Evolutionary conservation across 2,888 invertebrate species (phyloP).

Genomic region (Pycnomerus fuliginosus): DNA sequence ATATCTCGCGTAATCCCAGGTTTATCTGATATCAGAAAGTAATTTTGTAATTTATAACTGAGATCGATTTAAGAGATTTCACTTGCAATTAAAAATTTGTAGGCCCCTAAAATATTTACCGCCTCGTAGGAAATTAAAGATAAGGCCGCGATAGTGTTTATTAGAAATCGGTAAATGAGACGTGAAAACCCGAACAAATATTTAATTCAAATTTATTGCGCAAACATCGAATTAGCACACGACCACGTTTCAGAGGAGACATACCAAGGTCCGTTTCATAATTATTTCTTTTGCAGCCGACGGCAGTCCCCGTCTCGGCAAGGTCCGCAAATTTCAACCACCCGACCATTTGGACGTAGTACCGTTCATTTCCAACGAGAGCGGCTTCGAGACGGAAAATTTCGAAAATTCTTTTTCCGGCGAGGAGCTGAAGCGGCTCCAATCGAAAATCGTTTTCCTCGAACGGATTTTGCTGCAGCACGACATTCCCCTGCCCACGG

Average conservation of each 20-base stretch:
- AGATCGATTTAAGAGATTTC: no score
- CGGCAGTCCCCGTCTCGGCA: constrained; percentile 61
- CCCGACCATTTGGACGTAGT: constrained; percentile 48
- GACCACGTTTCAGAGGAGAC: constrained; percentile 2
- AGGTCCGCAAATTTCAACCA: constrained; percentile 59
- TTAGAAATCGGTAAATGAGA: no score
- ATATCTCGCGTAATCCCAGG: no score
- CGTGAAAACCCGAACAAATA: no score
- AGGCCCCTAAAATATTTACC: no score
- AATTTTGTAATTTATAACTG: no score
- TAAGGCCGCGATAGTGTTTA: no score
- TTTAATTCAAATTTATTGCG: constrained; percentile 9
- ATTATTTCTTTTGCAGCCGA: constrained; percentile 45
- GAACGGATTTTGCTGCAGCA: constrained; percentile 48
- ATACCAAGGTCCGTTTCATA: constrained; percentile 2
- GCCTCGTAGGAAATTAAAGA: no score
- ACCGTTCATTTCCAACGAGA: constrained; percentile 48
- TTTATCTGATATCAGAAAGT: no score
- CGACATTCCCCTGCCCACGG: constrained; percentile 43
- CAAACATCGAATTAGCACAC: constrained; percentile 7
- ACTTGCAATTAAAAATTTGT: no score
- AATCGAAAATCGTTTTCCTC: constrained; percentile 48
- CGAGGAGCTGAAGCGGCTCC: constrained; percentile 42
- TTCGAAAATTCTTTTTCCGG: constrained; percentile 37
- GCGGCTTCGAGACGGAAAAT: constrained; percentile 52